phyloP scores from a whole-genome alignment of 37 sponge, comb jelly and placozoan species.

The Aphrocallistes beatrix region DNA sequence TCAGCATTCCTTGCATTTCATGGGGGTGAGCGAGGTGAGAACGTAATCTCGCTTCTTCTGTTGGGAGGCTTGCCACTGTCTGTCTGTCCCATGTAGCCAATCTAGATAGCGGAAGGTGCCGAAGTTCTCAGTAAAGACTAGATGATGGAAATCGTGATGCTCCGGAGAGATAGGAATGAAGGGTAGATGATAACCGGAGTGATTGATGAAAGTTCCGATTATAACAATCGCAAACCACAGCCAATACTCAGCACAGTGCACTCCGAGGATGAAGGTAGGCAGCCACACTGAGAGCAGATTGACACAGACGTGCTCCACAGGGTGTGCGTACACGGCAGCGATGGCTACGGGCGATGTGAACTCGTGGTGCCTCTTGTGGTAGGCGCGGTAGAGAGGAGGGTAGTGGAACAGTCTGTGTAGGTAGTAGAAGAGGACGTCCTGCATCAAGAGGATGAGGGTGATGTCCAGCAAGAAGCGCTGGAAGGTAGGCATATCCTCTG shows the following conservation, averaged over 20 bases:
- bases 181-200: not conserved
- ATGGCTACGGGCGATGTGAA: not conserved
- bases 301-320: not conserved
- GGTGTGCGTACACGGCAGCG: not conserved
- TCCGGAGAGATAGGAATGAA: not conserved
- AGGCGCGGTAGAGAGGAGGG: constrained; percentile 9
- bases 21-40: constrained; percentile 10
- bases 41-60: not conserved
- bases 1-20: not conserved
- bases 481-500: not conserved
- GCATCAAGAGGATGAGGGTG: not conserved
- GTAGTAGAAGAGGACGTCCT: not conserved
- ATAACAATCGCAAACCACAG: constrained; percentile 2
- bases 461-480: not conserved
- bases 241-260: not conserved
- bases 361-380: constrained; percentile 10
- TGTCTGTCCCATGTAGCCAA: not conserved
- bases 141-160: not conserved
- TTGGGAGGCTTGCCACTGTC: not conserved
- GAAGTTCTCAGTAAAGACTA: constrained; percentile 8
- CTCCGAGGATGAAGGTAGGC: not conserved
- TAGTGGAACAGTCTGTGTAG: not conserved
- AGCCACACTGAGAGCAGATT: not conserved
- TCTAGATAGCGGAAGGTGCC: not conserved
- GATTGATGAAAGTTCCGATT: not conserved